Conservation (phyloP, 2,113 vertebrate species). For the Speoplatyrhinus poulsoni region DNA sequence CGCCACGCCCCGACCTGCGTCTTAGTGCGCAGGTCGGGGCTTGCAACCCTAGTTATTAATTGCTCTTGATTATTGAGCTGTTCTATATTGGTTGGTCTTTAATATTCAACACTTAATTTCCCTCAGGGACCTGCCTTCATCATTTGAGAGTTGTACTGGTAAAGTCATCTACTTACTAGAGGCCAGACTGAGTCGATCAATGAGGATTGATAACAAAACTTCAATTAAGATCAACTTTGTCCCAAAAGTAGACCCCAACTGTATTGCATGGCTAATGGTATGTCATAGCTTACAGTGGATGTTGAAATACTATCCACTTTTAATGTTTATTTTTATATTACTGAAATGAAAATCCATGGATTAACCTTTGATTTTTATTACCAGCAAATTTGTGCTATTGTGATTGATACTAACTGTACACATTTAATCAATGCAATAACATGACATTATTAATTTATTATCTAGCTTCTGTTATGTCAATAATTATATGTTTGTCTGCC, state of each 20-base stretch:
- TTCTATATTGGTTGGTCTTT: neutral
- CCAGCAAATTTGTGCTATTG: too few species aligned
- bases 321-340: neutral
- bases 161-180: slow-evolving; percentile 67
- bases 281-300: neutral
- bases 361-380: too few species aligned
- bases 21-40: too few species aligned
- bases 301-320: neutral
- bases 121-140: slow-evolving; percentile 63
- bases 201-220: slow-evolving; percentile 58
- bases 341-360: neutral
- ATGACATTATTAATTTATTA: too few species aligned
- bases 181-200: slow-evolving; percentile 62
- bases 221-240: slow-evolving; percentile 58
- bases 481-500: neutral
- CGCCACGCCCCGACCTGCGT: too few species aligned
- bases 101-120: neutral
- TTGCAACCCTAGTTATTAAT: too few species aligned
- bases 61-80: neutral
- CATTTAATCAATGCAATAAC: too few species aligned
- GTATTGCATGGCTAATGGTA: slow-evolving; percentile 55
- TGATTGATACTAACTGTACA: too few species aligned
- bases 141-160: slow-evolving; percentile 54
- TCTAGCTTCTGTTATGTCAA: neutral
- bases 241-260: slow-evolving; percentile 1